Percentiles rank a stretch among this genome's conserved stretches.
phyloP scores from a whole-genome alignment of 1,140 invertebrate genomes.

The Watersipora subatra region DNA sequence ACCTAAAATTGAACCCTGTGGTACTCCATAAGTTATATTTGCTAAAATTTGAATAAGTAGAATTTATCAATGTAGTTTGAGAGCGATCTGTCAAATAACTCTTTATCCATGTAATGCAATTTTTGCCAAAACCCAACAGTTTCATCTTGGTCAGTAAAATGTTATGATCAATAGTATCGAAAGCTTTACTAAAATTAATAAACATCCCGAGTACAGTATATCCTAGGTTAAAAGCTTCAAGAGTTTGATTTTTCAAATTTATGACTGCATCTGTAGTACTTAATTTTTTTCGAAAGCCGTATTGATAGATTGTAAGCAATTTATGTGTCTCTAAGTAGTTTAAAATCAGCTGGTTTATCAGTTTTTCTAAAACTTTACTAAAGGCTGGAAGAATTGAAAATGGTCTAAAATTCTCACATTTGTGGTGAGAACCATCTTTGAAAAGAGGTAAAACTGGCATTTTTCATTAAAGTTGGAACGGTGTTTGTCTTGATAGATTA shows the following conservation, averaged over 20 bases:
- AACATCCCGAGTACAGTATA: not conserved
- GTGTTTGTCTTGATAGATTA: not conserved
- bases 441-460: not conserved
- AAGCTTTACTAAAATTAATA: conserved; percentile 7
- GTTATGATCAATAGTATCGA: conserved; percentile 10
- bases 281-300: not conserved
- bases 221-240: not conserved
- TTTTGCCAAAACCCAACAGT: conserved; percentile 1
- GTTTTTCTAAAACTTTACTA: not conserved
- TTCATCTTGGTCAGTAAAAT: conserved; percentile 8
- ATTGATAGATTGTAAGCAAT: not conserved
- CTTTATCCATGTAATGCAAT: conserved; percentile 2
- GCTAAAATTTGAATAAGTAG: not conserved
- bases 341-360: not conserved
- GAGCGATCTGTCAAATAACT: conserved; percentile 3
- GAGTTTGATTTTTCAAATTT: not conserved
- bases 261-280: not conserved
- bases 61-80: conserved; percentile 4
- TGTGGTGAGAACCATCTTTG: not conserved
- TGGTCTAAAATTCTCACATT: not conserved
- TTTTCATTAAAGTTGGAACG: not conserved
- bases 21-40: conserved; percentile 7
- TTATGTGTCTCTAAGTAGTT: not conserved
- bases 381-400: not conserved
- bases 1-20: conserved; percentile 14